Percentiles rank a stretch among this genome's conserved stretches.
Evolutionary conservation across 2,888 invertebrate species (phyloP).

Genomic region (Xylota sylvarum): DNA sequence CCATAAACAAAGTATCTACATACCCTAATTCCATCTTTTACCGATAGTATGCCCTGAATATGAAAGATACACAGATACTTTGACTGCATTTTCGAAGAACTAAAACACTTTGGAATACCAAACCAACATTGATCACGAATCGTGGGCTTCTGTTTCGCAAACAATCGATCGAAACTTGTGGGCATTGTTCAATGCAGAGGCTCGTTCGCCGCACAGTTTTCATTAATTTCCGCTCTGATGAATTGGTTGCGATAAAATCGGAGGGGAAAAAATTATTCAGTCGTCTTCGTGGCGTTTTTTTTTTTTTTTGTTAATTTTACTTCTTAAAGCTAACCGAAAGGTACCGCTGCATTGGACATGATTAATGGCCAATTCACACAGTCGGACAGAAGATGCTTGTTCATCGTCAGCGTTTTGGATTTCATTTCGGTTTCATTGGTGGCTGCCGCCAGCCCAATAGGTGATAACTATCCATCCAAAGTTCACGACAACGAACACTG

Average conservation of each 20-base stretch:
- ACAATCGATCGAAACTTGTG: conserved; percentile 64
- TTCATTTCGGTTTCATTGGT: conserved; percentile 69
- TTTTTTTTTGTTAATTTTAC: conserved; percentile 39
- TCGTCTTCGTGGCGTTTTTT: conserved; percentile 10
- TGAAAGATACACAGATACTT: too few species aligned
- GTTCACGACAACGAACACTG: conserved; percentile 54
- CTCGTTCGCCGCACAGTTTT: conserved; percentile 48
- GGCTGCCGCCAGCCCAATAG: conserved; percentile 44
- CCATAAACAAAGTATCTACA: too few species aligned
- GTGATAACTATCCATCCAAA: conserved; percentile 69
- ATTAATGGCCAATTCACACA: conserved; percentile 75
- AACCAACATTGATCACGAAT: conserved; percentile 60
- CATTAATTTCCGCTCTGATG: conserved; percentile 70
- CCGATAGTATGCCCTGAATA: too few species aligned
- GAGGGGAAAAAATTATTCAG: conserved; percentile 39
- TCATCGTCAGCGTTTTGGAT: conserved; percentile 74
- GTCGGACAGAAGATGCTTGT: conserved; percentile 75
- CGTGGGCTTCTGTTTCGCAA: conserved; percentile 63
- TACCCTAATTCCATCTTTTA: too few species aligned
- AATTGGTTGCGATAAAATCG: conserved; percentile 71
- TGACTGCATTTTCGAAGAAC: conserved; percentile 6
- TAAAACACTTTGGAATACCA: conserved; percentile 16
- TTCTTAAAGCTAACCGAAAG: conserved; percentile 36
- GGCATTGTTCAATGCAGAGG: conserved; percentile 49
- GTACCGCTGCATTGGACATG: conserved; percentile 58